Base-by-base conservation (phyloP, 2,113 vertebrate species). In the Micromys minutus region DNA sequence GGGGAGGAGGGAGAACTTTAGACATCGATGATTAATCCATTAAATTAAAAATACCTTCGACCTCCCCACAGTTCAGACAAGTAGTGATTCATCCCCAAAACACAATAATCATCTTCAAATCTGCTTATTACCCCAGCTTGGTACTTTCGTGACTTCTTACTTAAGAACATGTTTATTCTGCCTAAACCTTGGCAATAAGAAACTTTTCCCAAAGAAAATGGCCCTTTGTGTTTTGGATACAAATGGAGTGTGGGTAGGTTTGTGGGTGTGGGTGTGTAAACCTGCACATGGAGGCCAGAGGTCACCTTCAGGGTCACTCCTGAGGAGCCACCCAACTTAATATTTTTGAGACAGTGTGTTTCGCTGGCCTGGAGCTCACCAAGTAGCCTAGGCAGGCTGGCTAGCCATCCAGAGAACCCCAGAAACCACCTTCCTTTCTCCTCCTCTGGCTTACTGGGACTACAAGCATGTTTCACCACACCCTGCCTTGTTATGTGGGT, bases 21-120 rank as follows among this genome's bases (percentile, higher is more conserved):
- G 45, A 63, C 89, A 87, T 72, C 97, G 94, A 95, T 98, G 94
- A 98, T 97, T 91, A 94, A 98, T 97, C 93, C 96, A 21, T 93
- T 97, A 93, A 97, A 97, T 97, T 94, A 94, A 95, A 96, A 93
- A 89, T 74, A 71, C 74, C 75, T 75, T 91, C 8, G 0, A 95
- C 92, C 94, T 95, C 94, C 87, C 69, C 71, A 57, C 26, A 47
- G 84, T 89, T 94, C 89, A 95, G 89, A 93, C 94, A 80, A 65
- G 50, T 13, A 57, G 52, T 19, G 2, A 92, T 90, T 88, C 90
- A 59, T 90, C 92, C 87, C 92, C 79, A 11, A 77, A 91, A 96
- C 65, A 90, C 79, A 65, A 12, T 80, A 7, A 89, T 93, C 39
- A 94, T 94, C 96, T 96, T 88, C 26, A 0, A 75, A 95, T 95